phyloP scores from a whole-genome alignment of 2,797 vertebrate species.

The Denticeps clupeoides region DNA sequence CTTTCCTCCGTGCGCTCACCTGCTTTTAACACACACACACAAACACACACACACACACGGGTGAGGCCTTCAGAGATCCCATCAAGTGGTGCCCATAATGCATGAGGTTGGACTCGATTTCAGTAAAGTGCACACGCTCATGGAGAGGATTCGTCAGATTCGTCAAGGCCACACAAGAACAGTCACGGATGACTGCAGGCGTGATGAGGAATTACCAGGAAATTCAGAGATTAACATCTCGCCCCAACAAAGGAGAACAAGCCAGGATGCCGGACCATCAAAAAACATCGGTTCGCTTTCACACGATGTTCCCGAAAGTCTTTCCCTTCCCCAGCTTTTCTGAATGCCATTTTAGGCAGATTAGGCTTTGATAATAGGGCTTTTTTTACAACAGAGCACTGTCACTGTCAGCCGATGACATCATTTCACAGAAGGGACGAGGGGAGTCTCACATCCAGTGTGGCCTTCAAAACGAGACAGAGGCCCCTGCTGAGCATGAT shows the following conservation, averaged over 20 bases:
- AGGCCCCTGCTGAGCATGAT: background rate
- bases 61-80: constrained; percentile 36
- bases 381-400: no score
- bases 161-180: constrained; percentile 41
- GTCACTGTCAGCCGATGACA: no score
- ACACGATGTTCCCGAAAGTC: no score
- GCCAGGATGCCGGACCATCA: constrained; percentile 7
- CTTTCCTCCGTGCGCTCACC: constrained; percentile 24
- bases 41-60: no score
- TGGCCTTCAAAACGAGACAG: background rate
- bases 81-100: constrained; percentile 33
- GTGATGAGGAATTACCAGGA: constrained; percentile 28
- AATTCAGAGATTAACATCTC: constrained; percentile 42
- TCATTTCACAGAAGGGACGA: no score
- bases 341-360: no score
- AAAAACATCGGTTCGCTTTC: no score
- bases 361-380: no score
- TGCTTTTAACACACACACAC: no score
- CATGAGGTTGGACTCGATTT: constrained; percentile 12
- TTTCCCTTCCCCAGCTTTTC: no score
- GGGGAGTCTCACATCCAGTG: no score
- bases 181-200: constrained; percentile 29
- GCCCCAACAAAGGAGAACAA: constrained; percentile 41
- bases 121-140: constrained; percentile 52
- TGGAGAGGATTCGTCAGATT: constrained; percentile 34